Evolutionary conservation across 2,797 vertebrate species (phyloP).

Genomic region (Acridotheres tristis): DNA sequence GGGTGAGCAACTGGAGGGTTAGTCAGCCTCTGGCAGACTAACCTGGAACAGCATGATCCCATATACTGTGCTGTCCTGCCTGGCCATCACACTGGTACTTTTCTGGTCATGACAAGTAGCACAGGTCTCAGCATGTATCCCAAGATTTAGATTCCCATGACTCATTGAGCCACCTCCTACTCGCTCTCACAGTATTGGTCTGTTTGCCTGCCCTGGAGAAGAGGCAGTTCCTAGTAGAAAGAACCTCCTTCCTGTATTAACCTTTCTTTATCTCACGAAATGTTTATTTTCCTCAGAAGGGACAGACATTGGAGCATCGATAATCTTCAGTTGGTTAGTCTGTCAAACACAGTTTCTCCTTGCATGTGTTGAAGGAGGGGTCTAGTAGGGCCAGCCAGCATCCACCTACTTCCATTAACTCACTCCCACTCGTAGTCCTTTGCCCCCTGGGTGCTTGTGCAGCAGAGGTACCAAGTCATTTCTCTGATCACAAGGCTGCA

Average conservation of each 20-base stretch:
- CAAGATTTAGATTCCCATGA: not conserved
- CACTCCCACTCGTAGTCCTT: not conserved
- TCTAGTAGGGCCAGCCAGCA: not conserved
- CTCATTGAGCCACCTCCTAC: conserved; percentile 32
- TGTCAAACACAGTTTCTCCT: not conserved
- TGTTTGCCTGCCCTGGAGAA: not conserved
- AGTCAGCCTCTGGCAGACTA: conserved; percentile 35
- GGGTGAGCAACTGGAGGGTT: conserved; percentile 51
- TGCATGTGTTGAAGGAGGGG: not conserved
- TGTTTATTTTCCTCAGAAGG: not conserved
- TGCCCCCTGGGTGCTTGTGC: not conserved
- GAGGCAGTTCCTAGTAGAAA: not conserved
- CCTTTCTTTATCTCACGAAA: not conserved
- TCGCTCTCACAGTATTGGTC: not conserved
- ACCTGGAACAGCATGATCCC: conserved; percentile 57
- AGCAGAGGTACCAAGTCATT: not conserved
- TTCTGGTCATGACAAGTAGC: conserved; percentile 53
- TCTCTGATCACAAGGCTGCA: not conserved
- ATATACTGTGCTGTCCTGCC: conserved; percentile 34
- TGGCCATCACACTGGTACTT: conserved; percentile 1
- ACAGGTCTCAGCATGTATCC: conserved; percentile 20
- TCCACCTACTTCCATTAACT: not conserved
- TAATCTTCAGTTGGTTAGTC: not conserved
- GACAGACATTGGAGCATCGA: not conserved
- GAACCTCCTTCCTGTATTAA: not conserved